Conservation (phyloP, 2,113 vertebrate genomes). For the Bubalus kerabau region DNA sequence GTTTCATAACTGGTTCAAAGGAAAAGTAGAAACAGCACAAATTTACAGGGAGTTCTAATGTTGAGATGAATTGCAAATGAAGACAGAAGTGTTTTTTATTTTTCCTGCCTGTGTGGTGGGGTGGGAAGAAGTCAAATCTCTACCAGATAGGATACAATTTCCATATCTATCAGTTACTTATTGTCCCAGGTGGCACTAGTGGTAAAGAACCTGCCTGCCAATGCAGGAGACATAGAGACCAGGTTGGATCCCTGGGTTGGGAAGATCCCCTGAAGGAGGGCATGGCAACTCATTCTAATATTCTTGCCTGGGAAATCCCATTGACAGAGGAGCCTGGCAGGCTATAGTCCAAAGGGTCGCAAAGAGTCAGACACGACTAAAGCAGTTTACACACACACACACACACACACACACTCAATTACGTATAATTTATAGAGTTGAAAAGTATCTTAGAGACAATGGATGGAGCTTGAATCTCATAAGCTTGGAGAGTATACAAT, state of each 20-base stretch:
- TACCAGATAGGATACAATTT: background rate
- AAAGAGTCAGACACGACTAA: no score
- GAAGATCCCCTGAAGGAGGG: background rate
- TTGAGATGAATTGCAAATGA: conserved; percentile 2
- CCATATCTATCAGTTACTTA: background rate
- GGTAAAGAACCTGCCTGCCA: background rate
- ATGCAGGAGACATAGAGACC: background rate
- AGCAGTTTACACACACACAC: background rate
- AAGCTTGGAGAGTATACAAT: background rate
- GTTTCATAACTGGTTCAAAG: background rate
- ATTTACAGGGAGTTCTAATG: background rate
- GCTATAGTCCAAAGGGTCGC: no score
- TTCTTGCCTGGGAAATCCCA: background rate
- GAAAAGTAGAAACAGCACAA: background rate
- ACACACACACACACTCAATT: background rate
- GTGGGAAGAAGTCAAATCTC: background rate
- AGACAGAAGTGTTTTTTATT: background rate
- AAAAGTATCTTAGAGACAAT: background rate
- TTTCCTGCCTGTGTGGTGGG: background rate
- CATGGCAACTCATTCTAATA: background rate
- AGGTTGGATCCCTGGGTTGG: background rate
- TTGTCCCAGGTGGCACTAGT: background rate
- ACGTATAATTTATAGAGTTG: background rate
- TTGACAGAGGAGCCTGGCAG: no score
- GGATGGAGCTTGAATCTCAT: background rate